These are phyloP conservation scores for Nesidiocoris tenuis DNA, from an alignment of 2,888 invertebrate genomes.

Conservation along the genomic window DNA sequence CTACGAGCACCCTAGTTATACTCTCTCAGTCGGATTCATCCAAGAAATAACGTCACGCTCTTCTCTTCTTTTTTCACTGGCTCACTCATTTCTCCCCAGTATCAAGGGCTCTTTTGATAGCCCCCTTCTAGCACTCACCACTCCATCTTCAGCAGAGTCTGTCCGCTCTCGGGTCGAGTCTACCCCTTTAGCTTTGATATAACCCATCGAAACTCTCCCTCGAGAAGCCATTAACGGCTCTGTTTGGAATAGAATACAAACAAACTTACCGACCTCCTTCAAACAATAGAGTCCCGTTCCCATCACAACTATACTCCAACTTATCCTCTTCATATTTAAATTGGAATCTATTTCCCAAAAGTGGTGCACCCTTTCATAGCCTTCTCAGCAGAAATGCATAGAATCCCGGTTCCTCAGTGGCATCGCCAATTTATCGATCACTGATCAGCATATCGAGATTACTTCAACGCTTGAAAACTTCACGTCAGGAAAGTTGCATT, in stretches of 20 bases:
- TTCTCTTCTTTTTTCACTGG: slow-evolving; percentile 4
- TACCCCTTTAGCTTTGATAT: slow-evolving; percentile 35
- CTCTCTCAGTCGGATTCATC: slow-evolving; percentile 2
- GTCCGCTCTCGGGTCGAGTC: not conserved
- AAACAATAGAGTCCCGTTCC: slow-evolving; percentile 28
- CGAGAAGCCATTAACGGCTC: slow-evolving; percentile 37
- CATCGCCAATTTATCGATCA: no score
- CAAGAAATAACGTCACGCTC: not conserved
- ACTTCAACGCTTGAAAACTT: no score
- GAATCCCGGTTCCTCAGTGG: no score
- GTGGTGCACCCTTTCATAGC: no score
- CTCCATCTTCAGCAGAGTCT: not conserved
- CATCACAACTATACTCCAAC: slow-evolving; percentile 31
- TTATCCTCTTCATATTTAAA: slow-evolving; percentile 32
- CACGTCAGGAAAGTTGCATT: no score
- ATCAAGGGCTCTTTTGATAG: slow-evolving; percentile 39
- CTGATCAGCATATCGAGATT: no score
- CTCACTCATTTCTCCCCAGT: slow-evolving; percentile 11
- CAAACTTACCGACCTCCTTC: slow-evolving; percentile 39
- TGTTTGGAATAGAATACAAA: slow-evolving; percentile 39
- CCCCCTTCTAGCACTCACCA: slow-evolving; percentile 17
- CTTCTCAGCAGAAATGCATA: no score
- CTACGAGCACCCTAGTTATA: not conserved
- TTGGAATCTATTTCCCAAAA: slow-evolving; percentile 14
- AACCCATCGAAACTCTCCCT: slow-evolving; percentile 31